Evolutionary conservation across 1,140 invertebrate genomes (phyloP).

Genomic region (Colletes latitarsis): DNA sequence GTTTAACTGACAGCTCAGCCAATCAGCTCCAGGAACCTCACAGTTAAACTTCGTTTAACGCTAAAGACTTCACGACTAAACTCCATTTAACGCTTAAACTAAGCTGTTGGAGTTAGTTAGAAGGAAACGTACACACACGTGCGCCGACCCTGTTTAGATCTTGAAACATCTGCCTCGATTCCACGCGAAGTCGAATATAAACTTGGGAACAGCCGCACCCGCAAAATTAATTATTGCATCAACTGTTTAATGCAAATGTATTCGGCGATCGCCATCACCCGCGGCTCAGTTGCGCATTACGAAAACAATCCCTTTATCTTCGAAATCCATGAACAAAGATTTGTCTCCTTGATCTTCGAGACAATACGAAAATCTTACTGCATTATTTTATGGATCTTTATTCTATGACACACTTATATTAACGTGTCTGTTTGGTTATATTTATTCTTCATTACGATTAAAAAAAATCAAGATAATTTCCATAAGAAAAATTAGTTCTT

Average conservation of each 20-base stretch:
- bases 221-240: conserved; percentile 16
- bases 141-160: conserved; percentile 15
- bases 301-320: background rate
- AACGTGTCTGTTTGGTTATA: too few species aligned
- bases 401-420: too few species aligned
- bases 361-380: too few species aligned
- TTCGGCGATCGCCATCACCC: background rate
- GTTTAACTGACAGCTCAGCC: conserved; percentile 35
- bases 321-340: background rate
- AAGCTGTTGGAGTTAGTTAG: conserved; percentile 31
- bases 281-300: background rate
- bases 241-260: conserved; percentile 3
- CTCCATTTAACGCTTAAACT: conserved; percentile 27
- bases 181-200: conserved; percentile 13
- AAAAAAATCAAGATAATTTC: too few species aligned
- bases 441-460: too few species aligned
- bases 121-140: conserved; percentile 26
- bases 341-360: background rate
- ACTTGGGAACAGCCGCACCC: background rate
- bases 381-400: too few species aligned
- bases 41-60: conserved; percentile 39
- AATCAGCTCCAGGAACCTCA: conserved; percentile 4
- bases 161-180: conserved; percentile 35
- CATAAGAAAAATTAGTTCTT: too few species aligned
- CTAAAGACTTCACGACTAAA: conserved; percentile 13